Evolutionary conservation across 2,113 vertebrate species (phyloP).

Genomic region (Cyanoliseus patagonus): DNA sequence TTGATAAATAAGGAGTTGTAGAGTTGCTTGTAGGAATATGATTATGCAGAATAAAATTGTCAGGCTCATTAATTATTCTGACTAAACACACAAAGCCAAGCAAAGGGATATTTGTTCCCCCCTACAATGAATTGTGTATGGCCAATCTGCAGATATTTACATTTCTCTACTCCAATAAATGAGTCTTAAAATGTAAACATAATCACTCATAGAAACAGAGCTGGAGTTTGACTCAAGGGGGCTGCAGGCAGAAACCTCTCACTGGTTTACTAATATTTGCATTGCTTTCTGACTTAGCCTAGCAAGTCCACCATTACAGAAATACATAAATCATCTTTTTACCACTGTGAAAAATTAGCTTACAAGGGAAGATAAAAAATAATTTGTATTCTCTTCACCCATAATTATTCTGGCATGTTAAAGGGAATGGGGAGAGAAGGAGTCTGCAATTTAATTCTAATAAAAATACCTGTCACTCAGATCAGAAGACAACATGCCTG

Average conservation of each 20-base stretch:
- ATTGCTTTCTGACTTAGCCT: background rate
- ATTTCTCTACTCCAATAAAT: background rate
- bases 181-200: background rate
- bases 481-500: background rate
- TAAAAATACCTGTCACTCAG: background rate
- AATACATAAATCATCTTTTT: background rate
- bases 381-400: background rate
- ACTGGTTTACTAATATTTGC: background rate
- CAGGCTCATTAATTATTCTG: constrained; percentile 35
- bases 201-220: background rate
- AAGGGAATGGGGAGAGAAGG: background rate
- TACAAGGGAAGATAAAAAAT: background rate
- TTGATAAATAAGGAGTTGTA: background rate
- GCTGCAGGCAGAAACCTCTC: background rate
- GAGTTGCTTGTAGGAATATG: background rate
- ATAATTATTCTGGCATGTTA: background rate
- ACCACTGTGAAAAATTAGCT: background rate
- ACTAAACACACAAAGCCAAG: background rate
- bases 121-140: background rate
- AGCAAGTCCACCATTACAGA: background rate
- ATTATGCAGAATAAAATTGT: constrained; percentile 38
- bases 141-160: background rate
- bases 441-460: background rate
- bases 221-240: background rate
- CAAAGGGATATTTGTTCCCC: background rate